Conservation (phyloP, 1,140 invertebrate genomes). For the Caenorhabditis remanei region DNA sequence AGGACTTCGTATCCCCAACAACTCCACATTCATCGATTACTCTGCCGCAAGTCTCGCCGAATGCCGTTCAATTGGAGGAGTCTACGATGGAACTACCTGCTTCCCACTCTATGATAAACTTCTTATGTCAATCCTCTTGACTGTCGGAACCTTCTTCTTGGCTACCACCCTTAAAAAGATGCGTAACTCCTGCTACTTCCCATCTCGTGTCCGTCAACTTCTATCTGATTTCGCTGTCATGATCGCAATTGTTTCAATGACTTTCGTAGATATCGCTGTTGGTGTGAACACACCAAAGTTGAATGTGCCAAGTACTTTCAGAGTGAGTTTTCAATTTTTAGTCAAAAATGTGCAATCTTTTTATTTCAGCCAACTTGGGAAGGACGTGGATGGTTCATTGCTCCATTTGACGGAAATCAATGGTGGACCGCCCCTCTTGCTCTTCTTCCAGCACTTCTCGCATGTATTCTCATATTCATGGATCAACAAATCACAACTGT, state of each 20-base stretch:
- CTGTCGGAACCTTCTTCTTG: conserved; percentile 85
- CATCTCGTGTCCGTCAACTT: conserved; percentile 84
- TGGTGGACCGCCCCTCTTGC: conserved; percentile 88
- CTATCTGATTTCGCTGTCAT: conserved; percentile 98
- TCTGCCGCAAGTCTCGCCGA: conserved; percentile 64
- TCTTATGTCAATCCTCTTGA: conserved; percentile 93
- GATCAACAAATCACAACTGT: conserved; percentile 99
- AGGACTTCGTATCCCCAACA: conserved; percentile 4
- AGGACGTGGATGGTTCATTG: conserved; percentile 89
- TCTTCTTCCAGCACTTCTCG: conserved; percentile 89
- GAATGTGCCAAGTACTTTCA: conserved; percentile 83
- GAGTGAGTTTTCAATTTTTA: conserved; percentile 71
- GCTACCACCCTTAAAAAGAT: conserved; percentile 79
- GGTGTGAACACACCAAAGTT: conserved; percentile 94
- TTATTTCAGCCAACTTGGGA: conserved; percentile 83
- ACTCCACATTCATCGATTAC: conserved; percentile 13
- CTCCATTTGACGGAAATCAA: conserved; percentile 86
- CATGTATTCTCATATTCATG: conserved; percentile 95
- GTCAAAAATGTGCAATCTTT: not conserved
- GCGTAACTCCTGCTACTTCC: conserved; percentile 76
- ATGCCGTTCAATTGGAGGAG: conserved; percentile 75
- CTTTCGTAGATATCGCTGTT: conserved; percentile 85
- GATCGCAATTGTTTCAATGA: conserved; percentile 94
- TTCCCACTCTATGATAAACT: conserved; percentile 91
- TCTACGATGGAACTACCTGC: conserved; percentile 80